A percentile compares a stretch with the other conserved stretches of the same genome.
phyloP scores from a whole-genome alignment of 2,888 invertebrate species.

The Chaitophorus viminalis region DNA sequence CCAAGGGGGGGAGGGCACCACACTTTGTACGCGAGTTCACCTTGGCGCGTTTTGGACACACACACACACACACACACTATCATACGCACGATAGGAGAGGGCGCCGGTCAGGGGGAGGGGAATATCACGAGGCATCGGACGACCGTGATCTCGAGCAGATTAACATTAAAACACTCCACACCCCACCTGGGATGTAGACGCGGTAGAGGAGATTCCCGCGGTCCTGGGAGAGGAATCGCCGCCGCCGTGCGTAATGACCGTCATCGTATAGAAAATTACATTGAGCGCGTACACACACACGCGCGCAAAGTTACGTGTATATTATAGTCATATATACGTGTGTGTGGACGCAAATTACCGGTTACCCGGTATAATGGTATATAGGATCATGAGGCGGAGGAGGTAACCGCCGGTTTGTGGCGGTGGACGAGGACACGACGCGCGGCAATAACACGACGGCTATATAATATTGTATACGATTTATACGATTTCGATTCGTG shows the following conservation, averaged over 20 bases:
- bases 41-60: constrained; percentile 30
- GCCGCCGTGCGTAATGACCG: constrained; percentile 28
- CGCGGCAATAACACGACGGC: not conserved
- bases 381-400: constrained; percentile 7
- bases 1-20: not conserved
- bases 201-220: constrained; percentile 37
- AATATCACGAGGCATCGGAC: constrained; percentile 61
- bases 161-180: constrained; percentile 34
- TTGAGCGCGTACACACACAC: constrained; percentile 6
- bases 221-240: constrained; percentile 20
- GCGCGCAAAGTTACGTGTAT: not conserved
- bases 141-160: constrained; percentile 60
- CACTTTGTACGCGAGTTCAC: constrained; percentile 52
- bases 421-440: not conserved
- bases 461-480: too few species aligned
- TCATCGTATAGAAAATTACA: constrained; percentile 42
- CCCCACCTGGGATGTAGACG: not conserved
- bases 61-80: too few species aligned
- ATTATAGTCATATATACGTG: not conserved
- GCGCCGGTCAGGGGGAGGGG: not conserved
- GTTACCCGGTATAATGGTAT: constrained; percentile 46
- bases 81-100: not conserved
- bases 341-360: constrained; percentile 37
- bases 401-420: not conserved
- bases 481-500: not conserved